phyloP scores from a whole-genome alignment of 2,888 invertebrate genomes.

The Brenthis hecate region DNA sequence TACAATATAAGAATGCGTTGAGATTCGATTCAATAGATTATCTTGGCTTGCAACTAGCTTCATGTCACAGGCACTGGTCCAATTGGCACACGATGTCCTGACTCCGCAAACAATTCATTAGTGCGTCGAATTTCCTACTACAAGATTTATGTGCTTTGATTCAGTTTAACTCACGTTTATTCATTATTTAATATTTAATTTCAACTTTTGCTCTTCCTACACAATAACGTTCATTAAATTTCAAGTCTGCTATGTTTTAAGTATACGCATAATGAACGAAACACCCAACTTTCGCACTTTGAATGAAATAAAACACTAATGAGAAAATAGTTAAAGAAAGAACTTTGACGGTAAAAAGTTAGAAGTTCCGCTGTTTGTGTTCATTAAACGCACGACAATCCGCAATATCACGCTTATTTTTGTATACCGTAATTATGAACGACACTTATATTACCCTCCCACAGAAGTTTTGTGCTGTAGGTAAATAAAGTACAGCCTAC shows the following conservation, averaged over 20 bases:
- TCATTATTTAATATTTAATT: conserved; percentile 19
- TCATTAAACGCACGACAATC: conserved; percentile 14
- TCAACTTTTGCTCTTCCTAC: neutral
- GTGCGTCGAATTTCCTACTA: conserved; percentile 62
- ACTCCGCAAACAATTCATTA: conserved; percentile 71
- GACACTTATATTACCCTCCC: conserved; percentile 6
- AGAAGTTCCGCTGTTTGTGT: conserved; percentile 16
- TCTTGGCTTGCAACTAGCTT: conserved; percentile 59
- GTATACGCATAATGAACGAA: conserved; percentile 12
- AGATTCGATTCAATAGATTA: conserved; percentile 62
- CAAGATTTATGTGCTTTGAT: conserved; percentile 58
- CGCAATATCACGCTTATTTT: conserved; percentile 6
- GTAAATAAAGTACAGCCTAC: neutral
- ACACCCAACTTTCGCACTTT: conserved; percentile 9
- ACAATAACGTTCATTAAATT: conserved; percentile 18
- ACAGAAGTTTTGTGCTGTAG: neutral
- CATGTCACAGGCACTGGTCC: conserved; percentile 64
- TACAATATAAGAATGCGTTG: conserved; percentile 38
- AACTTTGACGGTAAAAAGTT: conserved; percentile 15
- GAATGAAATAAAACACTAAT: conserved; percentile 20
- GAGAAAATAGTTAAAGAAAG: conserved; percentile 13
- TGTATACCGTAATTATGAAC: neutral
- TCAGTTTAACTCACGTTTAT: conserved; percentile 36
- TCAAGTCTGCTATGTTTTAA: conserved; percentile 1
- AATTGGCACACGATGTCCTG: conserved; percentile 65